Evolutionary conservation across 2,113 vertebrate genomes (phyloP), one percentile per base, ranked within the genome.

Genomic region (Hipposideros armiger): DNA sequence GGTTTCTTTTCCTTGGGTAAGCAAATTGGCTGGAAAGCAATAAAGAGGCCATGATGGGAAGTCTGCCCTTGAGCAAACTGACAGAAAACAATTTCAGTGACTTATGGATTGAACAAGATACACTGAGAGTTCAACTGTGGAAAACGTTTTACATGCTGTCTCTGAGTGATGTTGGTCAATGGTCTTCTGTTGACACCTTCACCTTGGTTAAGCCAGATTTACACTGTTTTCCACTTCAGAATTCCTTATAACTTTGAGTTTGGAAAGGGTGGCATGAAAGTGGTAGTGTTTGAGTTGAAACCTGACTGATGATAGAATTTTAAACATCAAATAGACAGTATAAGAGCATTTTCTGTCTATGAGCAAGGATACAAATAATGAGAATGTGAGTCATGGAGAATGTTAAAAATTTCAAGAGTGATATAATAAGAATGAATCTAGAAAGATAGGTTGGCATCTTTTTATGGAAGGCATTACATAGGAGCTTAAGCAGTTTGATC

Each of bases 51-150:
- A 32, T 30, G 32, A 54, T 60, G 54, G 70, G 7, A 85, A 70
- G n/a, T 73, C 22, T n/a, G 14, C 78, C 83, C 67, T 91, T 93
- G 78, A 73, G 69, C 54, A 56, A 60, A 42, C 60, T 17, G 54
- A 42, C 56, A 30, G 22, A 78, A 97, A 93, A 93, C 14, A 83
- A 82, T 72, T 82, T 54, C 40, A 78, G 40, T 95, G 94, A 96
- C 74, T 93, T 91, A 93, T 73, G 83, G 62, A 50, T 60, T 66
- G 52, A 50, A 62, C 67, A 92, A 78, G 82, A 91, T 47, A 60
- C 45, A 72, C 1, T 14, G 32, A 72, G 70, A 73, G 50, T 74
- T 92, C 69, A 67, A 9, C 62, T 86, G 30, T 67, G 62, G 56
- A 88, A 95, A 85, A 62, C 76, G 95, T 60, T 77, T 22, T 36